Evolutionary conservation across 2,113 vertebrate genomes (phyloP), one percentile per base, ranked within the genome.

Genomic region (Silurus meridionalis): DNA sequence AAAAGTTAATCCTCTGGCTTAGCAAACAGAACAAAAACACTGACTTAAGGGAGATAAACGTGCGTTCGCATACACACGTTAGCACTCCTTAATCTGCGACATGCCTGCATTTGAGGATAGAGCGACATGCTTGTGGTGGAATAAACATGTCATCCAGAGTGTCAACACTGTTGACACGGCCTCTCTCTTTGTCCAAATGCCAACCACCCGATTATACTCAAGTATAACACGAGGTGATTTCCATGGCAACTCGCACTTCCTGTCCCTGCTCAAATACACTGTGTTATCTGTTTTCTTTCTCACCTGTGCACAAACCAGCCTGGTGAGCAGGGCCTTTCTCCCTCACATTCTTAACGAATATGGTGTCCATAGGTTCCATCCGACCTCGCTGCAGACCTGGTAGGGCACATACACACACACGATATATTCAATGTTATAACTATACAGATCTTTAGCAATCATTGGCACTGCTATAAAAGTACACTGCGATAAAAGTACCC

Each of bases 301-400:
- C 93, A 99, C 98, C 98, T 89, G 97, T 98, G 89, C 96, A 96
- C 80, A 99, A 92, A 80, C 98, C 98, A 0, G 98, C 97, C 91
- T 94, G 94, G 85, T 99, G 96, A 11, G 98, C 98, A 0, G 98
- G 97, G 84, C 98, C 97, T 0, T 95, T 96, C 52, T 97, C 97
- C 92, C 97, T 95, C 94, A 99, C 97, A 19, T 94, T 97, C 95
- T 99, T 99, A 84, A 99, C 98, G 85, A 99, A 99, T 92, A 99
- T 99, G 92, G 98, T 99, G 91, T 99, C 98, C 98, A 99, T 97
- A 17, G 98, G 98, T 94, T 99, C 97, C 96, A 98, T 92, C 0
- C 94, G 96, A 90, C 91, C 88, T 90, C 91, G 94, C 90, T 94
- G 92, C 74, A 81, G 93, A 79, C 90, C 96, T 97, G 52, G 46